These are phyloP conservation scores for Phrynocephalus vlangalii DNA, from an alignment of 2,797 vertebrate species.

Conservation along the genomic window DNA sequence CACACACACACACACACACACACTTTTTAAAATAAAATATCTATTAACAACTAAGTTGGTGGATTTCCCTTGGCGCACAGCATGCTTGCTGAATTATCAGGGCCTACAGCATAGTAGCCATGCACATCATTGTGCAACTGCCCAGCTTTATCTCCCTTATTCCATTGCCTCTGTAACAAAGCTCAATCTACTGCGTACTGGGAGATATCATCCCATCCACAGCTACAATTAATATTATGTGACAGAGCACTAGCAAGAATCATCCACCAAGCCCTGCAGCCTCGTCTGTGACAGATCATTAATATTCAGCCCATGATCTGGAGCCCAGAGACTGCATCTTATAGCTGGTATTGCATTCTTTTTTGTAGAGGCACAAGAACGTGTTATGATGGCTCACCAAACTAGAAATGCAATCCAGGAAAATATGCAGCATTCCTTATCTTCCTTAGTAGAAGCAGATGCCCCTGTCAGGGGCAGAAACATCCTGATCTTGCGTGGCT, in stretches of 20 bases:
- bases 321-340: background rate
- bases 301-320: background rate
- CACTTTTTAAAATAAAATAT: background rate
- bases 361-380: background rate
- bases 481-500: background rate
- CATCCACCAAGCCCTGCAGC: background rate
- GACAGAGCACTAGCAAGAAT: conserved; percentile 13
- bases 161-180: accelerated
- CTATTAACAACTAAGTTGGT: conserved; percentile 12
- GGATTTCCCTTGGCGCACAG: conserved; percentile 6
- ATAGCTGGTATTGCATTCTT: background rate
- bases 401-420: background rate
- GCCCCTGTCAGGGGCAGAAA: background rate
- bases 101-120: background rate
- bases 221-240: background rate
- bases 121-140: background rate
- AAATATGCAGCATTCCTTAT: background rate
- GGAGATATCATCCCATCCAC: conserved; percentile 4
- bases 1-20: background rate
- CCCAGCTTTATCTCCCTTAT: background rate
- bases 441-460: background rate
- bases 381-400: background rate
- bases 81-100: too few species aligned
- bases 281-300: background rate
- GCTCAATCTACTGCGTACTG: background rate